phyloP scores from a whole-genome alignment of 2,797 vertebrate genomes.

The Sorex maritimensis region DNA sequence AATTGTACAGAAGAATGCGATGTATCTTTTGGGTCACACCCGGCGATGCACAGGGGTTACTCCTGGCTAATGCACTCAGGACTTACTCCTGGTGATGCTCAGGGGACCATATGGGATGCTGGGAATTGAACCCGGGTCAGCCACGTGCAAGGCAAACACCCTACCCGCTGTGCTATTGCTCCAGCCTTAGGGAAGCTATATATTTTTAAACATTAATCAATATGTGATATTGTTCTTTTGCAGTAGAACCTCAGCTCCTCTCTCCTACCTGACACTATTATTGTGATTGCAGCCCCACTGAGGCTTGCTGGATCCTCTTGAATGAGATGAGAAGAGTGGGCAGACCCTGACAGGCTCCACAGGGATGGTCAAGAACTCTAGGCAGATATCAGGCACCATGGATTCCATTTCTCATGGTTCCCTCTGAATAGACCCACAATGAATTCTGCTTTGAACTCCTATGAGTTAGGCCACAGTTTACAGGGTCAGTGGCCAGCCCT shows the following conservation, averaged over 20 bases:
- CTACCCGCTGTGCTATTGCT: too few species aligned
- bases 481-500: neutral
- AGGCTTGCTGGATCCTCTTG: slow-evolving; percentile 13
- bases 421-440: neutral
- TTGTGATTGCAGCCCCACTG: neutral
- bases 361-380: neutral
- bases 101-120: too few species aligned
- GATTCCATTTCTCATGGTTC: neutral
- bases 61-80: too few species aligned
- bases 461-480: neutral
- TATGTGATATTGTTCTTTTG: slow-evolving; percentile 52
- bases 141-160: too few species aligned
- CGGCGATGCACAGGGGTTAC: too few species aligned
- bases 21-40: slow-evolving; percentile 20
- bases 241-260: slow-evolving; percentile 47
- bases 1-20: slow-evolving; percentile 68
- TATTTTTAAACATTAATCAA: slow-evolving; percentile 65
- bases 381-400: neutral
- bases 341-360: neutral
- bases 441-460: neutral
- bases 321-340: slow-evolving; percentile 16
- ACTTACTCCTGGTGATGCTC: too few species aligned
- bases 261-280: slow-evolving; percentile 35
- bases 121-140: too few species aligned
- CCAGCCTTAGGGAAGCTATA: slow-evolving; percentile 6